Base-by-base conservation (phyloP, 2,888 invertebrate genomes). In the Euphydryas editha region DNA sequence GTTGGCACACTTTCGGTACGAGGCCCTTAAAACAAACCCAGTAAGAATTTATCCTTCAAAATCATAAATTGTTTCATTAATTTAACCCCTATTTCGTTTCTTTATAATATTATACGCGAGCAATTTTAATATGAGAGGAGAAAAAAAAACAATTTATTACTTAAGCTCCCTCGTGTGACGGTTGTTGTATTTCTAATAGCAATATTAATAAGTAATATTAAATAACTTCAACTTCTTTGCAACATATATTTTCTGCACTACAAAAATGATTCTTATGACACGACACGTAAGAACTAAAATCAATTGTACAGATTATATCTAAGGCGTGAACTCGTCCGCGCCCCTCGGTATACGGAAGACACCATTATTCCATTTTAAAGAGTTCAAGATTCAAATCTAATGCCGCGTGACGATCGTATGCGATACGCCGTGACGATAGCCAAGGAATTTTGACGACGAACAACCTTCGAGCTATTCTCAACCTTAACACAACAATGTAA, bases 361-460 rank as follows among this genome's bases (percentile, higher is more conserved):
- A 77, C 81, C 82, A 83, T 86, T 86, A 87, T 78, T 78, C 77
- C 80, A 83, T 82, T 86, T 86, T 83, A 86, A 86, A 83, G 84
- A 85, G 86, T 88, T 86, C 85, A 84, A 87, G 84, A 90, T 90
- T 87, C 83, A 83, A 86, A 89, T 88, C 86, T 86, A 87, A 87
- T 86, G 86, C 84, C 74, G 85, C 88, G 86, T 88, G 90, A 89
- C 88, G 84, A 81, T 82, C 77, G 80, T 78, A 76, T 79, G 82
- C 81, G 78, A 83, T 82, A 80, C 79, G 78, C 78, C 75, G 76
- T 79, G 79, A 83, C 80, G 77, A 79, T 78, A 72, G 78, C 75
- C 74, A 78, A 77, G 77, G 77, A 81, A 77, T 77, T 79, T 75
- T 75, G 77, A 79, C 75, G 64, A 57, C 58, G 17, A n/a, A 13